A percentile compares a stretch with the other conserved stretches of the same genome.
Conservation (phyloP, 2,113 vertebrate genomes). For the Gopherus evgoodei region DNA sequence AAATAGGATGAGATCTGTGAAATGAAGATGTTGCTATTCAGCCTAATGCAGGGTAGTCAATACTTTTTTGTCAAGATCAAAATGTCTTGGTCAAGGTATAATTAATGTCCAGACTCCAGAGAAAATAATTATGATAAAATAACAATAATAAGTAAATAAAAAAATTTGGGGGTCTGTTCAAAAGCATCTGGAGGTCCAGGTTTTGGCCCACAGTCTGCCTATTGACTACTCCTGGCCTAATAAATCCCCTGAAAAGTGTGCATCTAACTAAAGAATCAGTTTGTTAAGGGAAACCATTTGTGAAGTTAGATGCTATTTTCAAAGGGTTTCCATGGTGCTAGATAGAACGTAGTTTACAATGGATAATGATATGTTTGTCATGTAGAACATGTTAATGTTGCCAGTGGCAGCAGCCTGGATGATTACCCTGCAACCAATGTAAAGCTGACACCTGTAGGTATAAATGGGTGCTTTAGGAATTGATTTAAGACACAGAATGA, state of each 20-base stretch:
- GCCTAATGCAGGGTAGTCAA: neutral
- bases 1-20: neutral
- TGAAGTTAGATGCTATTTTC: conserved; percentile 49
- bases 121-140: neutral
- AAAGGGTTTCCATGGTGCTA: neutral
- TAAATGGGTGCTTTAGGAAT: conserved; percentile 16
- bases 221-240: neutral
- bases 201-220: neutral
- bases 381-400: conserved; percentile 42
- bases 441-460: conserved; percentile 43
- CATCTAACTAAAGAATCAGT: neutral
- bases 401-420: neutral
- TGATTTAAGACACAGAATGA: conserved; percentile 16
- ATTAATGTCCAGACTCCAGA: neutral
- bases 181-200: neutral
- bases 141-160: neutral
- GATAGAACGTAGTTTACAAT: neutral
- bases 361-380: conserved; percentile 49
- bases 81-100: neutral
- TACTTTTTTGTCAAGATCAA: neutral
- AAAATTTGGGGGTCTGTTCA: neutral
- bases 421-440: conserved; percentile 18
- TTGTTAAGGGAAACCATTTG: conserved; percentile 3
- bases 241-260: neutral
- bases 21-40: neutral